Base-by-base conservation (phyloP, 2,888 invertebrate genomes). In the Calephelis perditalis region DNA sequence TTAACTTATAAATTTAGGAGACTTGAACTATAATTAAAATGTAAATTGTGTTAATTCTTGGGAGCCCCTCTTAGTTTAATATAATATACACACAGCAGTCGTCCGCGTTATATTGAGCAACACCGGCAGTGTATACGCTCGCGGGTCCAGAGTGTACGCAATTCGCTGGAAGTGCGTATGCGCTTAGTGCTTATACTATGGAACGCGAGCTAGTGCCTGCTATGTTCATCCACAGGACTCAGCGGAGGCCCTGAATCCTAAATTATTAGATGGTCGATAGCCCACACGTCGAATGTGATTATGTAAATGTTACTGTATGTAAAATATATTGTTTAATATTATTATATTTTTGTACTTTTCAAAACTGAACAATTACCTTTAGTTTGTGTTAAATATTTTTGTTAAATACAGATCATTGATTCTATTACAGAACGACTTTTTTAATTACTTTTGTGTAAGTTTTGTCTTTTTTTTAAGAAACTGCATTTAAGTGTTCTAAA, bases 331-430 rank as follows among this genome's bases (percentile, higher is more conserved):
- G 76, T 82, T 84, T 82, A 75, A 77, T 77, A 73, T 76, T 72
- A 78, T 78, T 79, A 80, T 86, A 88, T 88, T 88, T 87, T 89
- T 88, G 76, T 89, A 87, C 78, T 76, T 71, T 79, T 72, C 73
- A 71, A 40, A 75, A 73, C 71, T 70, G 72, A 79, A 79, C 71
- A 69, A 69, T 66, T 71, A 52, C 49, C 70, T 66, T 74, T 76
- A 70, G 70, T 75, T 77, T 77, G 73, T 67, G 67, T 69, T 61
- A 61, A 64, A 65, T 63, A 61, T 63, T 69, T 67, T 69, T 65
- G 64, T 69, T 68, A 61, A 65, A 62, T 67, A 65, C 57, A 65
- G 60, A 54, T 58, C 54, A 62, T 57, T 67, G 58, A 62, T 67
- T 69, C 66, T 61, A 64, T 70, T 67, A 52, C 59, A 61, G 57